These are phyloP conservation scores for Aplidium turbinatum DNA, from an alignment of 23 tunicate genomes.

Conservation along the genomic window DNA sequence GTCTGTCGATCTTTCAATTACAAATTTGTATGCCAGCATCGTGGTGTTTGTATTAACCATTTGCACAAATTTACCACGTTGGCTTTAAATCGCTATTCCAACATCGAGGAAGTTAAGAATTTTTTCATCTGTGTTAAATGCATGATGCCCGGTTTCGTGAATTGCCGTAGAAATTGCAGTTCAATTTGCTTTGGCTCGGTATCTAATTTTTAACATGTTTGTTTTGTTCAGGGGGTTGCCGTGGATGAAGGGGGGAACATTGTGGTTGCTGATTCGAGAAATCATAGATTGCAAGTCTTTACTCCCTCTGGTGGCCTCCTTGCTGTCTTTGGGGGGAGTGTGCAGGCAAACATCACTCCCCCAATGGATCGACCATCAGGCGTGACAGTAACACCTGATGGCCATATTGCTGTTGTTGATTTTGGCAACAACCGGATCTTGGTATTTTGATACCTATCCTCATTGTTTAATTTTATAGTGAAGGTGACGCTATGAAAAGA, in stretches of 20 bases:
- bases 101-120: too few species aligned
- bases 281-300: constrained; percentile 80
- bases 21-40: too few species aligned
- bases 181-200: not conserved
- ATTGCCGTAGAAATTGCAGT: not conserved
- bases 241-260: constrained; percentile 89
- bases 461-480: too few species aligned
- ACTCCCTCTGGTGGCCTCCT: constrained; percentile 67
- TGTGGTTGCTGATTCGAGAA: constrained; percentile 92
- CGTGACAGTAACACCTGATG: constrained; percentile 66
- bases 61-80: too few species aligned
- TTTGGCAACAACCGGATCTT: constrained; percentile 86
- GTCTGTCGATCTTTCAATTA: too few species aligned
- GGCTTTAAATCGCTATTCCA: too few species aligned
- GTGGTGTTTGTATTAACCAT: too few species aligned
- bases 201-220: not conserved
- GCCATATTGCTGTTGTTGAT: constrained; percentile 88
- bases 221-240: constrained; percentile 73
- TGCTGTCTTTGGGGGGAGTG: constrained; percentile 65
- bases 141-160: too few species aligned
- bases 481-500: too few species aligned
- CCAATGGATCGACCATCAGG: constrained; percentile 94
- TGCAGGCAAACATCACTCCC: constrained; percentile 18
- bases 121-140: too few species aligned
- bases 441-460: constrained; percentile 63